Percentiles rank a stretch among this genome's conserved stretches.
These are phyloP conservation scores for Drosophila littoralis DNA, from an alignment of 1,140 invertebrate genomes.

Conservation along the genomic window DNA sequence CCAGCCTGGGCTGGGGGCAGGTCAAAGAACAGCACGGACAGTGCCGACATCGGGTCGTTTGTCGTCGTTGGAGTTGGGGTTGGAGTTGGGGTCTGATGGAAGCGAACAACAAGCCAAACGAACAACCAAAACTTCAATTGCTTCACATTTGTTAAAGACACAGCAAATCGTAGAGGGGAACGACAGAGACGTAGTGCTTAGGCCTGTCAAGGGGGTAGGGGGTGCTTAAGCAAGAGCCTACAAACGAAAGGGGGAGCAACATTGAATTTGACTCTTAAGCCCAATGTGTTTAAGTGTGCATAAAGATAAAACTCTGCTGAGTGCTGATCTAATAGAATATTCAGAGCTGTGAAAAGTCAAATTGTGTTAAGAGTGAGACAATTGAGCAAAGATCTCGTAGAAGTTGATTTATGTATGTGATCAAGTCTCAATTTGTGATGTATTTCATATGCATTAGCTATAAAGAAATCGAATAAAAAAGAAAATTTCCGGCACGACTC, in stretches of 20 bases:
- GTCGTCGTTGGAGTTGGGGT: neutral
- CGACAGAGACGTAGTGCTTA: constrained; percentile 27
- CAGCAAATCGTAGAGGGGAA: constrained; percentile 21
- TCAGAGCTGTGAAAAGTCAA: neutral
- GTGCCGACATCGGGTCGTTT: constrained; percentile 11
- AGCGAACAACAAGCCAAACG: constrained; percentile 10
- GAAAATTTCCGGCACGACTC: too few species aligned
- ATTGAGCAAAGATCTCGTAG: too few species aligned
- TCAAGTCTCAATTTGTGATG: too few species aligned
- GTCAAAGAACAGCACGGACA: constrained; percentile 3
- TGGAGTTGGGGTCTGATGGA: constrained; percentile 16
- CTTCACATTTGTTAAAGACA: constrained; percentile 55
- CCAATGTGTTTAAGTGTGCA: constrained; percentile 1
- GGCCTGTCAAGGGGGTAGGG: neutral
- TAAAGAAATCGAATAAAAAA: too few species aligned
- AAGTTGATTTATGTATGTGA: too few species aligned
- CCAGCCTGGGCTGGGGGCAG: neutral
- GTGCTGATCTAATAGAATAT: neutral
- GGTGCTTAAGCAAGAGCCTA: neutral
- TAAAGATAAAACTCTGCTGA: neutral
- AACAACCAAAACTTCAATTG: constrained; percentile 46
- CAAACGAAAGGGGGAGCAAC: neutral
- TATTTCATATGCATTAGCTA: too few species aligned
- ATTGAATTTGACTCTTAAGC: neutral
- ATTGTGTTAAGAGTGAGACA: neutral